phyloP scores from a whole-genome alignment of 2,113 vertebrate species.

The Zosterops lateralis region DNA sequence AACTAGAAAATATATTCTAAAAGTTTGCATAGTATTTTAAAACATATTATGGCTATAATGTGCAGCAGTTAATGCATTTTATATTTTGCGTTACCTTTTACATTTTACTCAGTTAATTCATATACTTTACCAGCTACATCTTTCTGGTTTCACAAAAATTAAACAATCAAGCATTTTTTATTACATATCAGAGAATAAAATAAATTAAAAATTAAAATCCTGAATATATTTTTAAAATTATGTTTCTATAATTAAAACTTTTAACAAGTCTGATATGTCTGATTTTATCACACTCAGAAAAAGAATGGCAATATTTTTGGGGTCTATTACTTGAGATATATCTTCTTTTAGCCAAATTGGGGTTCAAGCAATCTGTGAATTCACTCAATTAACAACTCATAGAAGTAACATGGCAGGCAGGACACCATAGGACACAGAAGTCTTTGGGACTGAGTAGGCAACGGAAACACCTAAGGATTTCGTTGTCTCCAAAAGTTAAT shows the following conservation, averaged over 20 bases:
- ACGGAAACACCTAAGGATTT: not conserved
- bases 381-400: not conserved
- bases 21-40: not conserved
- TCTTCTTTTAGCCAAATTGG: not conserved
- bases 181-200: not conserved
- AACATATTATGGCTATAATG: not conserved
- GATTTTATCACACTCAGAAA: not conserved
- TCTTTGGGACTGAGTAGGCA: not conserved
- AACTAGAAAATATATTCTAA: not conserved
- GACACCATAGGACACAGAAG: not conserved
- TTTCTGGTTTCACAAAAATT: not conserved
- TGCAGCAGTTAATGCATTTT: not conserved
- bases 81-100: not conserved
- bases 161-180: not conserved
- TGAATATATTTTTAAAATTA: not conserved
- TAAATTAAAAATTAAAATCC: not conserved
- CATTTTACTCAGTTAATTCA: not conserved
- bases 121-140: not conserved
- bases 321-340: not conserved
- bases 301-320: not conserved
- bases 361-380: not conserved
- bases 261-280: not conserved
- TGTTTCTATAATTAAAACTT: not conserved
- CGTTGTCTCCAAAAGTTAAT: not conserved
- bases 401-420: not conserved